Evolutionary conservation across 1,140 invertebrate species (phyloP).

Genomic region (Euwallacea fornicatus): DNA sequence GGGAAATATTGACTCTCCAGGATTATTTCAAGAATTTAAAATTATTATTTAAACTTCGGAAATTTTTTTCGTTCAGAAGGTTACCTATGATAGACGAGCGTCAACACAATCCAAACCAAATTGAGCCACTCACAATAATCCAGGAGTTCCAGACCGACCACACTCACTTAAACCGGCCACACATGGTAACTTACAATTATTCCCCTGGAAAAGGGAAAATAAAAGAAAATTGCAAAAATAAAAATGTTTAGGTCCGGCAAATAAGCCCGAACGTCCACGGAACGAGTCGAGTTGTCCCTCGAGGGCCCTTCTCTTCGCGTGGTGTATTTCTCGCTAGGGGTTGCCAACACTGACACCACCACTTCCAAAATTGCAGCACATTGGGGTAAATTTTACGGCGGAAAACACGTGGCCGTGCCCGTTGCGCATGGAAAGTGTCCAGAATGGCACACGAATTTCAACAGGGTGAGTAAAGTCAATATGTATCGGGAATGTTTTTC

Average conservation of each 20-base stretch:
- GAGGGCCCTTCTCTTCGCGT: neutral
- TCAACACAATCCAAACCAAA: too few species aligned
- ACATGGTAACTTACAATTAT: neutral
- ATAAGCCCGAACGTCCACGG: neutral
- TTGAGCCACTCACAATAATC: neutral
- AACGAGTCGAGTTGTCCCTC: slow-evolving; percentile 4
- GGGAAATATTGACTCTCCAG: too few species aligned
- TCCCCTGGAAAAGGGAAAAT: slow-evolving; percentile 2
- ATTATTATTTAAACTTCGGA: too few species aligned
- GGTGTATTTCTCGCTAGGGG: slow-evolving; percentile 1
- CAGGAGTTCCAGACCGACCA: neutral
- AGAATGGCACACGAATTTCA: slow-evolving; percentile 12
- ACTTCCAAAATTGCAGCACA: slow-evolving; percentile 38
- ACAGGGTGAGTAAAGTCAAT: slow-evolving; percentile 32
- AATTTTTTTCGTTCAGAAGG: too few species aligned
- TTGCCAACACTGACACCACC: slow-evolving; percentile 16
- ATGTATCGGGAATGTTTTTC: neutral
- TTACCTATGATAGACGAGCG: too few species aligned
- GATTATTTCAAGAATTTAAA: too few species aligned
- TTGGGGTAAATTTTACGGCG: slow-evolving; percentile 36
- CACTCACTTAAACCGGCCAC: neutral
- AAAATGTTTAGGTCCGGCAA: slow-evolving; percentile 3
- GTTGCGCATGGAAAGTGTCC: slow-evolving; percentile 36
- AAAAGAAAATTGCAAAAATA: neutral
- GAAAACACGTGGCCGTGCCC: slow-evolving; percentile 33